A percentile compares a stretch with the other conserved stretches of the same genome.
Evolutionary conservation across 2,113 vertebrate species (phyloP).

Genomic region (Hiodon alosoides): DNA sequence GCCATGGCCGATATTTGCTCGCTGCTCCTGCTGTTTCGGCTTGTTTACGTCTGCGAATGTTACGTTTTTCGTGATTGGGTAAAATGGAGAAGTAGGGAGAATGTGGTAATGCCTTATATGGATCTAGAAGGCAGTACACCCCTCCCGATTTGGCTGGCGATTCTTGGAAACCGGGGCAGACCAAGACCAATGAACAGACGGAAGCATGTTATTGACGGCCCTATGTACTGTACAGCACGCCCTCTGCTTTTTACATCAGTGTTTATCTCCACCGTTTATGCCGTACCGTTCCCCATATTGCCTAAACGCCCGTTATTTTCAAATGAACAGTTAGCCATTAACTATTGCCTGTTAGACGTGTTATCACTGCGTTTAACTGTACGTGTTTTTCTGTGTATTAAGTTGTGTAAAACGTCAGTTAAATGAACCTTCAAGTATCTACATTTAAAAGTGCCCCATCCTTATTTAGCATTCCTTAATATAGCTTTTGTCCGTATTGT

Average conservation of each 20-base stretch:
- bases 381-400: too few species aligned
- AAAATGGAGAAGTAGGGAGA: conserved; percentile 24
- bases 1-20: conserved; percentile 16
- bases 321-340: not conserved
- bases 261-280: conserved; percentile 1
- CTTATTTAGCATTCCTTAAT: too few species aligned
- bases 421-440: too few species aligned
- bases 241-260: conserved; percentile 28
- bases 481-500: too few species aligned
- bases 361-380: too few species aligned
- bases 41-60: conserved; percentile 38
- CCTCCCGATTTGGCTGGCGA: conserved; percentile 23
- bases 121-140: conserved; percentile 24
- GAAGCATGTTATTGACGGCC: conserved; percentile 18
- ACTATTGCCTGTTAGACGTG: too few species aligned
- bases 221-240: conserved; percentile 17
- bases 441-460: too few species aligned
- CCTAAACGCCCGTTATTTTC: not conserved
- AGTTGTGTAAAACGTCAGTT: too few species aligned
- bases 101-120: conserved; percentile 35
- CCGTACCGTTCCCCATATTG: not conserved
- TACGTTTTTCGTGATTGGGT: conserved; percentile 37
- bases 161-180: conserved; percentile 40
- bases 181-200: conserved; percentile 28
- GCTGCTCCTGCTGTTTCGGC: conserved; percentile 29